These are phyloP conservation scores for Dastarcus helophoroides DNA, from an alignment of 2,888 invertebrate species.

Conservation along the genomic window DNA sequence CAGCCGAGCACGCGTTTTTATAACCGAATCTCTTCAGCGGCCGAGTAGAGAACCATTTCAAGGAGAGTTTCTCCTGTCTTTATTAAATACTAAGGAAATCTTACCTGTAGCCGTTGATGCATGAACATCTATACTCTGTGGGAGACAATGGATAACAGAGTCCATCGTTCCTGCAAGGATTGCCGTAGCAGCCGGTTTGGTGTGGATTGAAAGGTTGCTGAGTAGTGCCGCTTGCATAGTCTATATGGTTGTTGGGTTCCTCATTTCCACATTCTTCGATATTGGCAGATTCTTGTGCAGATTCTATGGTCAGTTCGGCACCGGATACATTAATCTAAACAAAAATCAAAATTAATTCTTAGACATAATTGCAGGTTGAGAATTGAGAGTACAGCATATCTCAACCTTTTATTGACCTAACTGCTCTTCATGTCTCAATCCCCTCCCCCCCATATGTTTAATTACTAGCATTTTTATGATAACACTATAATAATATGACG, in stretches of 20 bases:
- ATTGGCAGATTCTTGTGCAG: constrained; percentile 68
- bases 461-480: too few relatives aligned
- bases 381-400: too few relatives aligned
- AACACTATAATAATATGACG: too few relatives aligned
- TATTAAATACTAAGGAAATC: constrained; percentile 1
- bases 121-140: constrained; percentile 44
- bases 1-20: too few relatives aligned
- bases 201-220: constrained; percentile 17
- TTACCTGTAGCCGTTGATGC: constrained; percentile 38
- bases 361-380: too few relatives aligned
- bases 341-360: too few relatives aligned
- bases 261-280: constrained; percentile 58
- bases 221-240: constrained; percentile 4
- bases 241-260: constrained; percentile 17
- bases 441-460: too few relatives aligned
- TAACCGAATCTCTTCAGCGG: too few relatives aligned
- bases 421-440: too few relatives aligned
- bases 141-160: constrained; percentile 44
- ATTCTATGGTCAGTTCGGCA: constrained; percentile 53
- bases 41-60: too few relatives aligned
- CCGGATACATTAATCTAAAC: constrained; percentile 58
- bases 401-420: too few relatives aligned
- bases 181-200: constrained; percentile 37
- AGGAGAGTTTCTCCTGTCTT: neutral
- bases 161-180: constrained; percentile 57